Conservation (phyloP, 2,113 vertebrate genomes). For the Epinephelus moara region DNA sequence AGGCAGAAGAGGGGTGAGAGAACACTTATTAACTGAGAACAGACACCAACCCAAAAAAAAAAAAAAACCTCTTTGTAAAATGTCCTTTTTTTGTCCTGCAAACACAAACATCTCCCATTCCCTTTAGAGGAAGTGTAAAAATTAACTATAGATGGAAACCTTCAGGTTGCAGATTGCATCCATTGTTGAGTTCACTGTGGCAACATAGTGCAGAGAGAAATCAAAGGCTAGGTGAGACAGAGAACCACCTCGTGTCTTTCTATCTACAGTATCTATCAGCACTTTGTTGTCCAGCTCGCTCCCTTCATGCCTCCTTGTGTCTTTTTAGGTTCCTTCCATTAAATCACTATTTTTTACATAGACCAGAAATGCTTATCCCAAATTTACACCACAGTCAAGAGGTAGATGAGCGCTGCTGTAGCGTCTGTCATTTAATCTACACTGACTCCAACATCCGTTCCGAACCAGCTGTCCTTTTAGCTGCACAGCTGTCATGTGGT, state of each 20-base stretch:
- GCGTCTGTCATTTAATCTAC: no score
- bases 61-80: no score
- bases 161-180: not conserved
- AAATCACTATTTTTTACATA: no score
- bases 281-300: not conserved
- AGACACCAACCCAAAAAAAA: not conserved
- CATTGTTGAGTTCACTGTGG: not conserved
- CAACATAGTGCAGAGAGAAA: not conserved
- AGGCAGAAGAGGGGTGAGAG: constrained; percentile 90
- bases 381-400: no score
- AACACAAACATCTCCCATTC: not conserved
- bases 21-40: not conserved
- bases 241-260: not conserved
- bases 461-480: no score
- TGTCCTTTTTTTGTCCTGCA: not conserved
- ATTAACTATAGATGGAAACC: not conserved
- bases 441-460: no score
- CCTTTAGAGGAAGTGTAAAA: not conserved
- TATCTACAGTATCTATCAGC: no score
- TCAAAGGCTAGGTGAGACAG: not conserved
- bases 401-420: no score
- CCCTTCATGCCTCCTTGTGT: not conserved
- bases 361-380: no score
- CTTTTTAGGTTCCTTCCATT: not conserved
- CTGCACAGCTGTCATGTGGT: no score